A percentile compares a stretch with the other conserved stretches of the same genome.
Evolutionary conservation across 2,888 invertebrate species (phyloP).

Genomic region (Lasiommata megera): DNA sequence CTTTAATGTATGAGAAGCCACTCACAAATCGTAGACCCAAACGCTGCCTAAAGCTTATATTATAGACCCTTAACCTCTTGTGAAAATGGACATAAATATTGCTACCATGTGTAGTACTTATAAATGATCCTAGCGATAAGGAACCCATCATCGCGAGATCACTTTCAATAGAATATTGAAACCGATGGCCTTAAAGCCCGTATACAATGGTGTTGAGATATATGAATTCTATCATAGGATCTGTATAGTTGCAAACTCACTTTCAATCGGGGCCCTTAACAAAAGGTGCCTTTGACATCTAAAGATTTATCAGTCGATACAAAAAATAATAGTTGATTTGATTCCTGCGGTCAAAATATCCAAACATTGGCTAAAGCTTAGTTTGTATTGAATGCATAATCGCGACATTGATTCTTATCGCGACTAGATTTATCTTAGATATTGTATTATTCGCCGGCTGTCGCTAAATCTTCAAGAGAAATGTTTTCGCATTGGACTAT

Average conservation of each 20-base stretch:
- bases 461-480: not conserved
- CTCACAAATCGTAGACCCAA: not conserved
- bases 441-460: not conserved
- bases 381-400: slow-evolving; percentile 9
- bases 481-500: no score
- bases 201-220: slow-evolving; percentile 58
- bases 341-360: slow-evolving; percentile 56
- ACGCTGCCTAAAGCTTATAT: not conserved
- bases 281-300: slow-evolving; percentile 47
- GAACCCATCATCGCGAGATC: slow-evolving; percentile 44
- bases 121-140: slow-evolving; percentile 42
- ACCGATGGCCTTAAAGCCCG: slow-evolving; percentile 49
- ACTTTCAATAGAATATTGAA: slow-evolving; percentile 46
- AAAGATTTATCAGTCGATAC: slow-evolving; percentile 32
- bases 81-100: not conserved
- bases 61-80: not conserved
- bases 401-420: not conserved
- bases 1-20: not conserved
- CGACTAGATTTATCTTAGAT: slow-evolving; percentile 3
- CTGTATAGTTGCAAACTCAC: slow-evolving; percentile 30
- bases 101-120: not conserved
- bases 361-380: slow-evolving; percentile 42
- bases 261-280: slow-evolving; percentile 39
- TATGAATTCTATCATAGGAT: slow-evolving; percentile 61
- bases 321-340: slow-evolving; percentile 35